Evolutionary conservation across 2,888 invertebrate genomes (phyloP).

Genomic region (Clanis bilineata): DNA sequence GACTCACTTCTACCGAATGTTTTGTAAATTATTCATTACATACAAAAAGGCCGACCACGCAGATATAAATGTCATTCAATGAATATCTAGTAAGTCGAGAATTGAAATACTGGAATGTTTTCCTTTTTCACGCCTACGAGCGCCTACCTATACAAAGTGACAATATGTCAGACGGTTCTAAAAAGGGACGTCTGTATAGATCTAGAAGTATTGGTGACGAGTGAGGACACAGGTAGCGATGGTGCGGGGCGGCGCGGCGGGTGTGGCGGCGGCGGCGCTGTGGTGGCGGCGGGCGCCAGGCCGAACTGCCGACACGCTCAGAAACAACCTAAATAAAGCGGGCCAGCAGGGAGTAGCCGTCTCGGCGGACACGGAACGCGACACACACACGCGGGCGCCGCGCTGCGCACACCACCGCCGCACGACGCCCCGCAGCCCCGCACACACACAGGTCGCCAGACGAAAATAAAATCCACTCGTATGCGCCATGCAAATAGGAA

Average conservation of each 20-base stretch:
- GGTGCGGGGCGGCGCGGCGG: constrained; percentile 24
- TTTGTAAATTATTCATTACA: constrained; percentile 8
- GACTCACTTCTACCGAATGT: not conserved
- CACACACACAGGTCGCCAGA: constrained; percentile 72
- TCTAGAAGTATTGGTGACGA: constrained; percentile 14
- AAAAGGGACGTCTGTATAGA: constrained; percentile 13
- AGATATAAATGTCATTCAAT: not conserved
- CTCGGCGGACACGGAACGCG: constrained; percentile 60
- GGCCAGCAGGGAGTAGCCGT: constrained; percentile 73
- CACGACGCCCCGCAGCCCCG: constrained; percentile 47
- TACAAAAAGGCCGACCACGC: not conserved
- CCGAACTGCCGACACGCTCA: constrained; percentile 53
- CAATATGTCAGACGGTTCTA: not conserved
- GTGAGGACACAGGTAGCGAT: constrained; percentile 36
- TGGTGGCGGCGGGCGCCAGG: constrained; percentile 40
- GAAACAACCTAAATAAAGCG: constrained; percentile 77
- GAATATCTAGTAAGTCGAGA: not conserved
- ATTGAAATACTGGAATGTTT: not conserved
- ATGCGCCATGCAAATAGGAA: constrained; percentile 81
- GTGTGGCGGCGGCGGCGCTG: constrained; percentile 31
- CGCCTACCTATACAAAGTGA: not conserved
- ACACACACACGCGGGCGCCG: constrained; percentile 45
- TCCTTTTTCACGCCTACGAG: not conserved
- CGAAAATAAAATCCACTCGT: constrained; percentile 81
- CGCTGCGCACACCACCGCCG: constrained; percentile 43